Evolutionary conservation across 2,888 invertebrate genomes (phyloP).

Genomic region (Odontothrips loti): DNA sequence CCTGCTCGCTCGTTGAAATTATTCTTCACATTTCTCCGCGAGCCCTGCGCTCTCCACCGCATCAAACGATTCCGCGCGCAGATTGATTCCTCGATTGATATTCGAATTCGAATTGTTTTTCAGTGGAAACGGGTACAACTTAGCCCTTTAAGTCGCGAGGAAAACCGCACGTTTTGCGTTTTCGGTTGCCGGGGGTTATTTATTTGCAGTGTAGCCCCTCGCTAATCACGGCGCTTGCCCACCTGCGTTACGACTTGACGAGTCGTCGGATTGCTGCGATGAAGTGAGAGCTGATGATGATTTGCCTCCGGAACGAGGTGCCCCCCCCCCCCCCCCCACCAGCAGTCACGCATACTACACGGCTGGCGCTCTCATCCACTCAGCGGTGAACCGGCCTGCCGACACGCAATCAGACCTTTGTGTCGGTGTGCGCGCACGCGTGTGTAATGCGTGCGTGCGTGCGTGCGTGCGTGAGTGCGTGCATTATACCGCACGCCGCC

Average conservation of each 20-base stretch:
- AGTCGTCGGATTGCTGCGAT: background rate
- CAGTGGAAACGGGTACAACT: too few species aligned
- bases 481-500: background rate
- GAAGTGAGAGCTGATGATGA: constrained; percentile 11
- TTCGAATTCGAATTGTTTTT: too few species aligned
- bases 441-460: background rate
- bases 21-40: too few species aligned
- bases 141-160: too few species aligned
- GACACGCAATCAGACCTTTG: background rate
- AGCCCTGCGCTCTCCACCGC: too few species aligned
- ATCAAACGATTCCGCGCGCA: too few species aligned
- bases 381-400: background rate
- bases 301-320: constrained; percentile 5
- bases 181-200: too few species aligned
- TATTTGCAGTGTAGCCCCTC: too few species aligned
- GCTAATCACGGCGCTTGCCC: too few species aligned
- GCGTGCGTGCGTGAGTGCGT: background rate
- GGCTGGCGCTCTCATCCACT: background rate
- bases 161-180: too few species aligned
- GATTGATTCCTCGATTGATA: too few species aligned
- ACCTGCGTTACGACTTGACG: background rate
- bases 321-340: background rate
- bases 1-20: too few species aligned
- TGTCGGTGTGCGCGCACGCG: background rate
- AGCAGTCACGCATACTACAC: constrained; percentile 2